Conservation (phyloP, 2,113 vertebrate species). For the Bubo blakistoni region DNA sequence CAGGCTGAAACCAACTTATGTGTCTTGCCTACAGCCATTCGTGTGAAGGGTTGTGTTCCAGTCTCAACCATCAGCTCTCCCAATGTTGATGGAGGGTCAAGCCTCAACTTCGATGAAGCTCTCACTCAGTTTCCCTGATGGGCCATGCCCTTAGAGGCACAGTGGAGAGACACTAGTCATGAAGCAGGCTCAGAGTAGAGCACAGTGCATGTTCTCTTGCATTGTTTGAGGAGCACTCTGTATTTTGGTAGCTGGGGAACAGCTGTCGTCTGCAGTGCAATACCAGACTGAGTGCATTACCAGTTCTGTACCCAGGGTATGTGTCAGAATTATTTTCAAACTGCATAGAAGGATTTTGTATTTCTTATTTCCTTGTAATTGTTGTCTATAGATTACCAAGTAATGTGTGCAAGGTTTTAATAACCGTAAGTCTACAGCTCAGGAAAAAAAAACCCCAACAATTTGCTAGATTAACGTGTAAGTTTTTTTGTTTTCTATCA, state of each 20-base stretch:
- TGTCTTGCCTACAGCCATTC: fast-evolving
- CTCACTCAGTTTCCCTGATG: background rate
- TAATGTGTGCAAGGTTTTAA: background rate
- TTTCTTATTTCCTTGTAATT: background rate
- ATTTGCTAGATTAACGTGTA: background rate
- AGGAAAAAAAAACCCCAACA: background rate
- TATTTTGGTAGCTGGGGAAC: background rate
- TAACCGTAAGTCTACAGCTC: background rate
- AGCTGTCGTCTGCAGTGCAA: background rate
- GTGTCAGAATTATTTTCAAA: background rate
- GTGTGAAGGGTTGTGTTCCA: background rate
- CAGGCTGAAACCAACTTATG: background rate
- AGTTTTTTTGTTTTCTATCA: background rate
- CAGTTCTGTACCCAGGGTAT: background rate
- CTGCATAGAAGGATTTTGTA: background rate
- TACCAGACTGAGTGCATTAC: no score
- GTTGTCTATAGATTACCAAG: background rate
- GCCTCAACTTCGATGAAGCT: background rate
- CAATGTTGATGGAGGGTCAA: fast-evolving
- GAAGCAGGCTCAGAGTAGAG: background rate
- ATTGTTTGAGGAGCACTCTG: background rate
- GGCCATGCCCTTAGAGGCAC: background rate
- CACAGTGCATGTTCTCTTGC: fast-evolving
- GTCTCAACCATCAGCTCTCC: background rate
- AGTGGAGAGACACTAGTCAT: background rate